A percentile compares a stretch with the other conserved stretches of the same genome.
Evolutionary conservation across 2,113 vertebrate species (phyloP).

Genomic region (Syngnathus typhle): DNA sequence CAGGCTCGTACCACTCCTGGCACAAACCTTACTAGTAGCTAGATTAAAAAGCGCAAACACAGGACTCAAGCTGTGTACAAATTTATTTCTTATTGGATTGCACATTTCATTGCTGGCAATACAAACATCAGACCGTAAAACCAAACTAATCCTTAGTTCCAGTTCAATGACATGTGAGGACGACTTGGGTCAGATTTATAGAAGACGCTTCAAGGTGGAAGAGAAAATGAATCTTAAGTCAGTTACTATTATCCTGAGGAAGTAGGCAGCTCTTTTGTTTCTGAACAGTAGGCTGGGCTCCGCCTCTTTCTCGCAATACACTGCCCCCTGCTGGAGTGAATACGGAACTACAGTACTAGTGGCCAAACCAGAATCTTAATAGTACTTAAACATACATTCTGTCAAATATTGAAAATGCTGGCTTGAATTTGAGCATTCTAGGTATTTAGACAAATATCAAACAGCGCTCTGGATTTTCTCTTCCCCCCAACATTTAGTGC

Average conservation of each 20-base stretch:
- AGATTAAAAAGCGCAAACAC: neutral
- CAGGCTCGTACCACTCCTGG: neutral
- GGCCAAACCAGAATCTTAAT: too few species aligned
- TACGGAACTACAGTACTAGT: neutral
- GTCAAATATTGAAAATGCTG: too few species aligned
- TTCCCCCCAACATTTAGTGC: neutral
- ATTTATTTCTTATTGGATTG: neutral
- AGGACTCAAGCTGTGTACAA: neutral
- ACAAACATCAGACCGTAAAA: conserved; percentile 11
- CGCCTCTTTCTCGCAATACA: neutral
- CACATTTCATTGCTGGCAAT: conserved; percentile 22
- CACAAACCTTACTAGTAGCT: neutral
- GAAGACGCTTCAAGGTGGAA: too few species aligned
- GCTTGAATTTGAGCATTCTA: too few species aligned
- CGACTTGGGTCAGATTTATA: too few species aligned
- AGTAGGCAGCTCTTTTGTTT: neutral
- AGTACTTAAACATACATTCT: too few species aligned
- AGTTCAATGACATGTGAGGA: conserved; percentile 39
- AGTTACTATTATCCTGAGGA: neutral
- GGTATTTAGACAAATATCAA: too few species aligned
- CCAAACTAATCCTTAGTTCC: conserved; percentile 26
- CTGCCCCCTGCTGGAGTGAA: conserved; percentile 5
- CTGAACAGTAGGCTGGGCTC: neutral
- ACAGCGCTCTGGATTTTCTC: neutral
- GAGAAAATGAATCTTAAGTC: neutral